Conservation (phyloP, 2,888 invertebrate genomes). For the Andrena dorsata region DNA sequence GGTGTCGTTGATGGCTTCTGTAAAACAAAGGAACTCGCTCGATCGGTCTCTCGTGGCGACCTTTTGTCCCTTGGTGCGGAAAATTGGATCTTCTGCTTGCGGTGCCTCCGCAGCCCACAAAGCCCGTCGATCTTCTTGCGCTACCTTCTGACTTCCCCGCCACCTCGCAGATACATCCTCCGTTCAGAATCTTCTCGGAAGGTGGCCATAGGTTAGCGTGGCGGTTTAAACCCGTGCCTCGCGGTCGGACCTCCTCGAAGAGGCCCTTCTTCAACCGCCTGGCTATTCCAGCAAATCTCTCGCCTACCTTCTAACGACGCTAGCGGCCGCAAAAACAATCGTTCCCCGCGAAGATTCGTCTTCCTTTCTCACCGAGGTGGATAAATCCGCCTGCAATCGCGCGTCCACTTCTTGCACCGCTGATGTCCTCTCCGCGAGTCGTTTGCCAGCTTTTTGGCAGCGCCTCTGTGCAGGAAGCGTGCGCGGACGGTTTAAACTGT, state of each 20-base stretch:
- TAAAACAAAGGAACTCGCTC: slow-evolving; percentile 69
- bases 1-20: slow-evolving; percentile 63
- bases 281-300: slow-evolving; percentile 53
- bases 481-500: background rate
- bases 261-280: slow-evolving; percentile 54
- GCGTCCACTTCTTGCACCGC: slow-evolving; percentile 15
- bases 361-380: slow-evolving; percentile 32
- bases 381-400: slow-evolving; percentile 44
- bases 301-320: slow-evolving; percentile 51
- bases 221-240: background rate
- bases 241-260: slow-evolving; percentile 62
- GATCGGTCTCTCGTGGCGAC: slow-evolving; percentile 36
- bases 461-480: background rate
- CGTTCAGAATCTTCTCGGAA: slow-evolving; percentile 59
- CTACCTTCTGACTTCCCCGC: background rate
- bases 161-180: slow-evolving; percentile 6
- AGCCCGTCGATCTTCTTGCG: background rate
- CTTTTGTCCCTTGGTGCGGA: slow-evolving; percentile 72
- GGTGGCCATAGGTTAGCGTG: slow-evolving; percentile 12
- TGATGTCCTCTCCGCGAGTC: background rate
- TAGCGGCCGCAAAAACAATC: slow-evolving; percentile 54
- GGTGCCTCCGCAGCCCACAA: background rate
- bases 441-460: background rate
- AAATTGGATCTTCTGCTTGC: slow-evolving; percentile 66
- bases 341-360: slow-evolving; percentile 44